phyloP scores from a whole-genome alignment of 2,113 vertebrate genomes.

The Protobothrops flavoviridis region DNA sequence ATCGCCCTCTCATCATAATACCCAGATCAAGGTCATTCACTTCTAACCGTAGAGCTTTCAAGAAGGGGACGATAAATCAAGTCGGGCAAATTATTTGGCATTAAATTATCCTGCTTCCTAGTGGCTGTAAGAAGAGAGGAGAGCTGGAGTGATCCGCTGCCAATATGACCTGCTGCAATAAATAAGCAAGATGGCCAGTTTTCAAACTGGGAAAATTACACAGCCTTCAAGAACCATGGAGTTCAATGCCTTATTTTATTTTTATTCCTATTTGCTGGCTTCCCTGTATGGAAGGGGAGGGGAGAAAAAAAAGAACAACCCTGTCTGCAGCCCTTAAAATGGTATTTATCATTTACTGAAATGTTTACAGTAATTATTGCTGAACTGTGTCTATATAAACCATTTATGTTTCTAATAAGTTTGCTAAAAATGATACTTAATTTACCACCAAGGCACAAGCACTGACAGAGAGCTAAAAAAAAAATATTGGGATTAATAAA shows the following conservation, averaged over 20 bases:
- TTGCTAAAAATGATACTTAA: conserved; percentile 33
- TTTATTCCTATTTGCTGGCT: not conserved
- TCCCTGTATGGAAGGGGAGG: conserved; percentile 25
- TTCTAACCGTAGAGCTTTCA: conserved; percentile 53
- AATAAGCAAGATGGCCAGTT: conserved; percentile 66
- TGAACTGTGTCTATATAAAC: conserved; percentile 46
- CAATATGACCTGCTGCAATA: conserved; percentile 54
- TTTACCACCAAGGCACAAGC: conserved; percentile 8
- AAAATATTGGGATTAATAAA: conserved; percentile 25
- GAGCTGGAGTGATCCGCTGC: conserved; percentile 49
- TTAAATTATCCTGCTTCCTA: conserved; percentile 64
- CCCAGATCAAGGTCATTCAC: conserved; percentile 67
- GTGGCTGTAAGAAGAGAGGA: conserved; percentile 49
- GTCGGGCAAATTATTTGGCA: conserved; percentile 62
- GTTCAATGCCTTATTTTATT: conserved; percentile 48
- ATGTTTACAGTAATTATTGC: conserved; percentile 49
- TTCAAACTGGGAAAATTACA: conserved; percentile 63
- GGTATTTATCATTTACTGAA: conserved; percentile 29
- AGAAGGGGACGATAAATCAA: conserved; percentile 64
- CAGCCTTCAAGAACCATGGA: conserved; percentile 44
- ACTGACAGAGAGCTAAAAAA: not conserved
- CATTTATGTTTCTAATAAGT: conserved; percentile 39
- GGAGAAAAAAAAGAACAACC: conserved; percentile 29
- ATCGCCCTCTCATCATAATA: conserved; percentile 50
- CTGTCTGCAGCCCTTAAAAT: conserved; percentile 44